Conservation (phyloP, 2,113 vertebrate species). For the Centrocercus urophasianus region DNA sequence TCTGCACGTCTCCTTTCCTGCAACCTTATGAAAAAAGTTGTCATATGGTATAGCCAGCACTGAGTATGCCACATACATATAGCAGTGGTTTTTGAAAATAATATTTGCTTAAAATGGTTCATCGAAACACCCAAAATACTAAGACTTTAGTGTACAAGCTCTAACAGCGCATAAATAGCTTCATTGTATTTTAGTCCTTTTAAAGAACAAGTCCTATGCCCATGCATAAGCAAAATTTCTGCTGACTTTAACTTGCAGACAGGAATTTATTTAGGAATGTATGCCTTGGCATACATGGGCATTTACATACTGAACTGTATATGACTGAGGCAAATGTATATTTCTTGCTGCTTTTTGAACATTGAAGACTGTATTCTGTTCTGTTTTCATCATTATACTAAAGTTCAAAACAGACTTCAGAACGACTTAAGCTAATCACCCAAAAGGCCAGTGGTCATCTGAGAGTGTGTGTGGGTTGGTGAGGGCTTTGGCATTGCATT, state of each 20-base stretch:
- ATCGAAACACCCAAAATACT: not conserved
- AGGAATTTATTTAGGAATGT: not conserved
- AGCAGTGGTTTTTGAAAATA: not conserved
- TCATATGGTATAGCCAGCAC: not conserved
- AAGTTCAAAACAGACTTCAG: not conserved
- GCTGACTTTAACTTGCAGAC: not conserved
- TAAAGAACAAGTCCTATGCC: not conserved
- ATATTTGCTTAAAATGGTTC: not conserved
- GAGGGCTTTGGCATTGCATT: not conserved
- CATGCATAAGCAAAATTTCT: not conserved
- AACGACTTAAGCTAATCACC: not conserved
- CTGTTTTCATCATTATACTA: not conserved
- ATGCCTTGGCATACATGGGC: not conserved
- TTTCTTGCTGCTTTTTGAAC: conserved; percentile 14
- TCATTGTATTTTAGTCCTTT: not conserved
- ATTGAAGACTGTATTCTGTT: not conserved
- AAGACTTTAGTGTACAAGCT: not conserved
- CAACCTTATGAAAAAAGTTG: not conserved
- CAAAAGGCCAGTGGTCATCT: not conserved
- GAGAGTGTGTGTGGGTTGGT: not conserved
- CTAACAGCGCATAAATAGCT: not conserved
- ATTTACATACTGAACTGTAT: not conserved
- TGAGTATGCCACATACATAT: not conserved
- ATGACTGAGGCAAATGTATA: not conserved
- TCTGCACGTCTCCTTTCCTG: conserved; percentile 36